These are phyloP conservation scores for Darevskia nairensis DNA, from an alignment of 2,797 vertebrate genomes.

Conservation along the genomic window DNA sequence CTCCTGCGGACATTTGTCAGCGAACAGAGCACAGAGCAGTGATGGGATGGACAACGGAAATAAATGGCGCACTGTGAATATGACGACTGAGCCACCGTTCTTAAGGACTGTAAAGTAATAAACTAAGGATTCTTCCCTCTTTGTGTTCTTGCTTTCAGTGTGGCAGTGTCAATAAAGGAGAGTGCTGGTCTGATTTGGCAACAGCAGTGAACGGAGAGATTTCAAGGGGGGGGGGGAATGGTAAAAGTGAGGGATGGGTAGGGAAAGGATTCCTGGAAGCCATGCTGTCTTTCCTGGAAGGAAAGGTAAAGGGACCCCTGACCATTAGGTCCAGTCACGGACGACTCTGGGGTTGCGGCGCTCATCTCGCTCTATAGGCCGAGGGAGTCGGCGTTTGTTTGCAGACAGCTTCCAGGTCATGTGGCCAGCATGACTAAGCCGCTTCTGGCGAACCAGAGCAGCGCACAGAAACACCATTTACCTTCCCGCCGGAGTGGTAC, in stretches of 20 bases:
- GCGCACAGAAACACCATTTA: no score
- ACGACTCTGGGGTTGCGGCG: no score
- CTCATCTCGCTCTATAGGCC: no score
- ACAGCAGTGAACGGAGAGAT: neutral
- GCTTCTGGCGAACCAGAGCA: no score
- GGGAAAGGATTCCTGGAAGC: neutral
- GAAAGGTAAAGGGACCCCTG: no score
- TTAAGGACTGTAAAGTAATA: slow-evolving; percentile 44
- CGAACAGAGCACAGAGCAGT: slow-evolving; percentile 67
- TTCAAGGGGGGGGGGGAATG: neutral
- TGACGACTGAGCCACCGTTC: neutral
- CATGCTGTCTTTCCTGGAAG: neutral
- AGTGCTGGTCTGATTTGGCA: neutral
- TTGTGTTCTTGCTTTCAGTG: neutral
- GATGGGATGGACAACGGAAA: neutral
- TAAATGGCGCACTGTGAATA: neutral
- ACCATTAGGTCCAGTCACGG: no score
- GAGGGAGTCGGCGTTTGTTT: no score
- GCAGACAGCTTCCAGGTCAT: no score
- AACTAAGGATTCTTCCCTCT: neutral
- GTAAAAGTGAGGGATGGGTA: neutral
- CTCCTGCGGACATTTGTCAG: slow-evolving; percentile 82
- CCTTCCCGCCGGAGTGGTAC: no score
- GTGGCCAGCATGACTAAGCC: no score
- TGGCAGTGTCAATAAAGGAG: neutral